Conservation (phyloP, 2,113 vertebrate species). For the Notarius quadriscutis region DNA sequence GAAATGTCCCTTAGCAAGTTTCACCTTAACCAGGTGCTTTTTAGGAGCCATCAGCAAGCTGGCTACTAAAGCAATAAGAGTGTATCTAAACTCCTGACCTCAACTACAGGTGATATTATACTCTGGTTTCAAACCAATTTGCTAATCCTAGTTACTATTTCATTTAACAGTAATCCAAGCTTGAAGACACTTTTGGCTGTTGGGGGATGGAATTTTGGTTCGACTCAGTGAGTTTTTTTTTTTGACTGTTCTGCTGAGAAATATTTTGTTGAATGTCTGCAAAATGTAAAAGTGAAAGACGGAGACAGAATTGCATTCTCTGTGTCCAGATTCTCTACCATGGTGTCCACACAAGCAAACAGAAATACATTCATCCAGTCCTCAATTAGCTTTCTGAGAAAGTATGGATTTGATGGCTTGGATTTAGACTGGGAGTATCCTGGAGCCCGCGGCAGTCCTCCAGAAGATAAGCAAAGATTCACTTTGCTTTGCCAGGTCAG, state of each 20-base stretch:
- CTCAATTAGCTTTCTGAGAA: conserved; percentile 69
- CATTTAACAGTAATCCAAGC: too few relatives aligned
- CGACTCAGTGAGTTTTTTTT: conserved; percentile 57
- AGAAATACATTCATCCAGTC: conserved; percentile 76
- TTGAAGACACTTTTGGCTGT: too few relatives aligned
- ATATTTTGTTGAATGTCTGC: background rate
- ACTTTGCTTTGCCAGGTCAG: conserved; percentile 74
- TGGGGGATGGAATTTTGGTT: conserved; percentile 73
- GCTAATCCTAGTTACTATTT: conserved; percentile 10
- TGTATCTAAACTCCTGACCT: too few relatives aligned
- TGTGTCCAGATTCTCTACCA: conserved; percentile 65
- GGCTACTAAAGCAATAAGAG: too few relatives aligned
- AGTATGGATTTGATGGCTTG: conserved; percentile 75
- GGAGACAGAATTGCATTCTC: background rate
- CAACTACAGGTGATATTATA: background rate
- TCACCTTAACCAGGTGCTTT: too few relatives aligned
- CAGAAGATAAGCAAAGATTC: conserved; percentile 74
- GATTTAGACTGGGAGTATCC: conserved; percentile 80
- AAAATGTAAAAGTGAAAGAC: background rate
- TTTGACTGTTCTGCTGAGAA: background rate
- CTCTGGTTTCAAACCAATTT: background rate
- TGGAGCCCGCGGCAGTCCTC: conserved; percentile 72
- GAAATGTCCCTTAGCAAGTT: too few relatives aligned
- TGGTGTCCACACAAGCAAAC: conserved; percentile 68
- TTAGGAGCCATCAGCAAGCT: too few relatives aligned